Base-by-base conservation (phyloP, 2,888 invertebrate genomes). In the Empis stercorea region DNA sequence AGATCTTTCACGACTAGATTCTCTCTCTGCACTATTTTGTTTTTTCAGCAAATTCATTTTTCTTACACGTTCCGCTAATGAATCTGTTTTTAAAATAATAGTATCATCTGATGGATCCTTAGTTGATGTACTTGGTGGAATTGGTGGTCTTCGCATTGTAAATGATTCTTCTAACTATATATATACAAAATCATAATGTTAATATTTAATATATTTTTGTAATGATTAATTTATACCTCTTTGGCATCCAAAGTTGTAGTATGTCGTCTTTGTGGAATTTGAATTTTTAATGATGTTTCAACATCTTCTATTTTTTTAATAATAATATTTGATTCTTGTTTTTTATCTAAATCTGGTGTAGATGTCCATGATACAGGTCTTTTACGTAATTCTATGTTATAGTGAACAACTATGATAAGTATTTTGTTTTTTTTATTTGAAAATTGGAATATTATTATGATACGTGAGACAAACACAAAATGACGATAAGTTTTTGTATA, bases 351-450 rank as follows among this genome's bases (percentile, higher is more conserved):
- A 71, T 87, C 87, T 57, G 86, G 84, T 55, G 87, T 84, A 55
- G 87, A 88, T 60, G 83, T 84, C 87, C 87, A 88, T 56, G 84
- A 80, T 56, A 79, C 63, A 15, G 70, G 70, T 30, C 70, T 63
- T 53, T 66, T 68, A 50, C 61, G 65, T 41, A 68, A 59, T 57
- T 67, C 68, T 68, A 68, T 60, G 66, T 67, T 68, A 65, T 68
- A 68, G 61, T 68, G 64, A 56, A 68, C 69, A 67, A 66, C 67
- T 68, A 55, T 47, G 53, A 60, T 57, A 44, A 61, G 49, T 48
- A 38, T 39, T 43, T 10, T 51, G 56, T 32, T 36, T 45, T 46
- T 27, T 4, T 7, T 34, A 37, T 43, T 36, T 36, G 43, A 43
- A 39, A 16, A 45, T 43, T n/a, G 46, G 46, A 30, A 7, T 17